phyloP scores from a whole-genome alignment of 2,113 vertebrate species.

The Phaetusa simplex region DNA sequence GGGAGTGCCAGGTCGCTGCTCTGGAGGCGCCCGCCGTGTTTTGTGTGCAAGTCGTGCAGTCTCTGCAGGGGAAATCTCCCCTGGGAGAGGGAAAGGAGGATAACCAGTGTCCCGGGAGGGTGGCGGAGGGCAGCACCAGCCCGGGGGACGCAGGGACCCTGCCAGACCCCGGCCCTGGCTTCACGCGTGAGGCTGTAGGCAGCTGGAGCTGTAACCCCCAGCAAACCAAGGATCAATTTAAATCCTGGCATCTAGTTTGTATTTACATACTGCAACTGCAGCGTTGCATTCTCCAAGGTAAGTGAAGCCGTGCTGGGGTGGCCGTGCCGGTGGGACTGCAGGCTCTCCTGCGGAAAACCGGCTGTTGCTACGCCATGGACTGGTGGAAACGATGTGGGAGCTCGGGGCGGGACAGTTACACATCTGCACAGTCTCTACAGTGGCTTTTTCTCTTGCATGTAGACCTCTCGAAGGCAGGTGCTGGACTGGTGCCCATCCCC shows the following conservation, averaged over 20 bases:
- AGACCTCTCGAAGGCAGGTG: fast-evolving
- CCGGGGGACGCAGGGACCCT: background rate
- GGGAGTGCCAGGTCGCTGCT: background rate
- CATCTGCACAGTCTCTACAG: fast-evolving
- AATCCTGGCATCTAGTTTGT: background rate
- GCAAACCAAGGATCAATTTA: background rate
- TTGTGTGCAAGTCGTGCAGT: background rate
- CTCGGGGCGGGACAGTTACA: background rate
- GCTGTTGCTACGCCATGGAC: fast-evolving
- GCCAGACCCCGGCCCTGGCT: background rate
- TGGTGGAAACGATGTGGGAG: fast-evolving
- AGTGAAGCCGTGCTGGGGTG: background rate
- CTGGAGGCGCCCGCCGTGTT: fast-evolving
- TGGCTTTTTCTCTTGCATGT: background rate
- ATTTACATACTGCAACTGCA: fast-evolving
- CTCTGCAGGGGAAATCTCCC: background rate
- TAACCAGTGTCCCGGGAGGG: background rate
- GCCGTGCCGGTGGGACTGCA: fast-evolving
- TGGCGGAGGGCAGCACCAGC: background rate
- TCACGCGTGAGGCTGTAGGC: fast-evolving
- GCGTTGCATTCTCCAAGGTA: background rate
- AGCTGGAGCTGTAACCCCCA: background rate
- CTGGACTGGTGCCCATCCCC: fast-evolving
- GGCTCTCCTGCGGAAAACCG: background rate
- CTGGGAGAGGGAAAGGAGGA: background rate